Conservation (phyloP, 2,797 vertebrate species). For the Chromis chromis region DNA sequence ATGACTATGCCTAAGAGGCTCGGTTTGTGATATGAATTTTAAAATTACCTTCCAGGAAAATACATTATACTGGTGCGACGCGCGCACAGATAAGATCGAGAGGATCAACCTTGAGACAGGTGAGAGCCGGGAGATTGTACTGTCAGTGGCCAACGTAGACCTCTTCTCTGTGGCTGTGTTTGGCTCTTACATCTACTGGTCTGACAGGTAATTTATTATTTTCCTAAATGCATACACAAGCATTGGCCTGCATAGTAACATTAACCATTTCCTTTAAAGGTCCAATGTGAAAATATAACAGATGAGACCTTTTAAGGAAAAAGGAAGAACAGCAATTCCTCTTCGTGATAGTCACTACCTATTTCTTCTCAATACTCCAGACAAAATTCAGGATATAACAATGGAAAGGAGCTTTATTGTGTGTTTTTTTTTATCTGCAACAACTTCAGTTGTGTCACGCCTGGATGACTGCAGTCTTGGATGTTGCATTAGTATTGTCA, state of each 20-base stretch:
- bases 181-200: conserved; percentile 99
- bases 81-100: conserved; percentile 99
- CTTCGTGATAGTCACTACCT: conserved; percentile 57
- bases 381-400: conserved; percentile 40
- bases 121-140: conserved; percentile 94
- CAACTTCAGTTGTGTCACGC: conserved; percentile 5
- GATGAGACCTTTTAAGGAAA: too few species aligned
- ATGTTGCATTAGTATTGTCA: conserved; percentile 13
- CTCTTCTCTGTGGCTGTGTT: conserved; percentile 98
- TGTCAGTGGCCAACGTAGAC: conserved; percentile 97
- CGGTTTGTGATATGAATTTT: conserved; percentile 84
- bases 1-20: conserved; percentile 46
- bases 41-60: conserved; percentile 94
- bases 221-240: conserved; percentile 84
- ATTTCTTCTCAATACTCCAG: conserved; percentile 71
- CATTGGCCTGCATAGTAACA: conserved; percentile 84
- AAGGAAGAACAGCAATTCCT: conserved; percentile 52
- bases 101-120: conserved; percentile 99
- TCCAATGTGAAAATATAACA: conserved; percentile 60
- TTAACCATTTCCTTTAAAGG: conserved; percentile 83
- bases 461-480: background rate
- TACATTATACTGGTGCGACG: conserved; percentile 99
- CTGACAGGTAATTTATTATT: conserved; percentile 99
- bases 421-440: conserved; percentile 6
- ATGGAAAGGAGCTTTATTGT: background rate